These are phyloP conservation scores for Cyprinodon variegatus DNA, from an alignment of 2,113 vertebrate species.

Conservation along the genomic window DNA sequence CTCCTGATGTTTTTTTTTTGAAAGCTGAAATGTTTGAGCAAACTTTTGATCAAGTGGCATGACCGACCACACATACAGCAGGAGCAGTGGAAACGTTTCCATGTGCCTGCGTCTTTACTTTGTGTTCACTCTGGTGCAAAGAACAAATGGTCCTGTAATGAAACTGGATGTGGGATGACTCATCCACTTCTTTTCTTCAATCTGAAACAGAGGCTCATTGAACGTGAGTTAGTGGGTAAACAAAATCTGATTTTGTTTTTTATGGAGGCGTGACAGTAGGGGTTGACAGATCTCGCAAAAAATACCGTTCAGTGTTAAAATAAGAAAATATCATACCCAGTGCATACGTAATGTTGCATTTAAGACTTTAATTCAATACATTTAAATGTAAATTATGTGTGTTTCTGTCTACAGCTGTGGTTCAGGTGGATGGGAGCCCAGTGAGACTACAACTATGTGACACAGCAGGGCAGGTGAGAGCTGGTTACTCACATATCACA, in stretches of 20 bases:
- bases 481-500: neutral
- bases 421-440: conserved; percentile 84
- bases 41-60: conserved; percentile 70
- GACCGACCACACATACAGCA: conserved; percentile 46
- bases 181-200: conserved; percentile 52
- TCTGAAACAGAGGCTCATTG: conserved; percentile 50
- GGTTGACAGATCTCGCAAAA: neutral
- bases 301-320: neutral
- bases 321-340: neutral
- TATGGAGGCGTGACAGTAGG: neutral
- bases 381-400: conserved; percentile 7
- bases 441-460: conserved; percentile 85
- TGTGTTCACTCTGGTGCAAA: conserved; percentile 53
- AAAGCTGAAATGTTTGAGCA: conserved; percentile 47
- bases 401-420: conserved; percentile 76
- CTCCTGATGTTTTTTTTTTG: conserved; percentile 29
- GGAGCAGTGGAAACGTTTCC: conserved; percentile 72
- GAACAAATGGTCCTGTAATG: conserved; percentile 56
- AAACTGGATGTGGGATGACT: conserved; percentile 60
- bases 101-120: conserved; percentile 59
- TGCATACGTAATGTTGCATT: neutral
- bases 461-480: conserved; percentile 86
- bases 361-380: neutral
- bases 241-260: conserved; percentile 38
- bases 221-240: conserved; percentile 43